These are phyloP conservation scores for Scaptomyza reducta DNA, from an alignment of 2,888 invertebrate genomes.

Conservation along the genomic window DNA sequence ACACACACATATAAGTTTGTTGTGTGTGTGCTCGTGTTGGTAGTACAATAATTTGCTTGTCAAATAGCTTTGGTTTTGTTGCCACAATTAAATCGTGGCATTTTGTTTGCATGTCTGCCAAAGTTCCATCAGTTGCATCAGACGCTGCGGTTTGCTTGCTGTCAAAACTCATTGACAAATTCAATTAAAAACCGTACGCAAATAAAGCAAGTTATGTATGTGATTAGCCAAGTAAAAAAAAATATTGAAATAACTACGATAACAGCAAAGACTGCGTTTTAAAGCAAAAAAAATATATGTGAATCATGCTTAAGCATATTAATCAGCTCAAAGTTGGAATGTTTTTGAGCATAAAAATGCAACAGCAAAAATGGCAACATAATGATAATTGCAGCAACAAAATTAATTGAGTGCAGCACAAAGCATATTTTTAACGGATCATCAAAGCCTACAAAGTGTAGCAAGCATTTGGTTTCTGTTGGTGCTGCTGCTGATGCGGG, in stretches of 20 bases:
- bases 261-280: not conserved
- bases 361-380: constrained; percentile 10
- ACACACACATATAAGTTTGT: not conserved
- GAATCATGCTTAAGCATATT: constrained; percentile 21
- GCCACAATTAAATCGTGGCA: constrained; percentile 34
- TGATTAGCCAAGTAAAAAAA: constrained; percentile 20
- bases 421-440: constrained; percentile 64
- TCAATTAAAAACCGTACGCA: constrained; percentile 43
- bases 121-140: constrained; percentile 28
- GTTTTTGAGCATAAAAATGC: constrained; percentile 57
- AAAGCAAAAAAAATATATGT: not conserved
- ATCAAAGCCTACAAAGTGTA: constrained; percentile 21
- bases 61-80: constrained; percentile 49
- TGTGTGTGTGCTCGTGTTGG: constrained; percentile 1
- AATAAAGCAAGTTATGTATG: constrained; percentile 2
- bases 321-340: constrained; percentile 57
- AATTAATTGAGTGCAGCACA: constrained; percentile 65
- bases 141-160: constrained; percentile 28
- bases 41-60: constrained; percentile 68
- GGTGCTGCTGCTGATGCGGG: not conserved
- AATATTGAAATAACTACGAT: constrained; percentile 1
- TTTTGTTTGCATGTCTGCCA: constrained; percentile 37
- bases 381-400: constrained; percentile 55
- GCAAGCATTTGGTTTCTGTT: not conserved
- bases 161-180: constrained; percentile 48